A percentile compares a stretch with the other conserved stretches of the same genome.
These are phyloP conservation scores for Trachymyrmex cornetzi DNA, from an alignment of 1,140 invertebrate genomes.

Conservation along the genomic window DNA sequence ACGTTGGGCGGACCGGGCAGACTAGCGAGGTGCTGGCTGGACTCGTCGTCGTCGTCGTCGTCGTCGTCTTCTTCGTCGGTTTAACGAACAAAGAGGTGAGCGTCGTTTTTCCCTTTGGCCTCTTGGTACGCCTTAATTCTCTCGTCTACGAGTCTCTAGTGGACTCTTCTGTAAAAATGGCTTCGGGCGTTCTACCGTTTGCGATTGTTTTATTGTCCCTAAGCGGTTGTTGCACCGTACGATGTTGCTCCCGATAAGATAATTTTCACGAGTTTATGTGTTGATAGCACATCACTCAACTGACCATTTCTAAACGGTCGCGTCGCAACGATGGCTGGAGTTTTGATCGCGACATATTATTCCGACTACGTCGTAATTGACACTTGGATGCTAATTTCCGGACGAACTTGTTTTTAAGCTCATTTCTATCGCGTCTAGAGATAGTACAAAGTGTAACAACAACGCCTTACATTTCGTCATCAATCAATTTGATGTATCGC, in stretches of 20 bases:
- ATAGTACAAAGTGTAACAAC: background rate
- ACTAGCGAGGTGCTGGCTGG: slow-evolving; percentile 65
- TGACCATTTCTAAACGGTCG: background rate
- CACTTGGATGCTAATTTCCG: background rate
- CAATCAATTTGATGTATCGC: background rate
- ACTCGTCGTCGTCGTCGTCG: slow-evolving; percentile 22
- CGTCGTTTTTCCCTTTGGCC: background rate
- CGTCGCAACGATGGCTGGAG: background rate
- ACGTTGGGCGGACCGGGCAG: slow-evolving; percentile 59
- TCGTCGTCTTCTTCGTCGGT: slow-evolving; percentile 40
- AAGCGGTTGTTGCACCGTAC: slow-evolving; percentile 48
- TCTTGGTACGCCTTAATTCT: slow-evolving; percentile 6
- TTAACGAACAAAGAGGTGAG: slow-evolving; percentile 69
- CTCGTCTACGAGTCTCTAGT: slow-evolving; percentile 54
- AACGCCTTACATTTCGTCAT: background rate
- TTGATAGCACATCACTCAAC: background rate
- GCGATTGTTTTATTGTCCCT: slow-evolving; percentile 35
- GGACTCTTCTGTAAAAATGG: slow-evolving; percentile 75
- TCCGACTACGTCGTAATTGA: background rate
- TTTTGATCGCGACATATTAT: background rate
- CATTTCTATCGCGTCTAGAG: background rate
- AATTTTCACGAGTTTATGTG: slow-evolving; percentile 3
- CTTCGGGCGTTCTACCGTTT: slow-evolving; percentile 32
- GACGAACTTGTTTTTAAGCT: background rate
- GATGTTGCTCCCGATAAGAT: slow-evolving; percentile 26